Evolutionary conservation across 2,797 vertebrate species (phyloP), one percentile per base, ranked within the genome.

Genomic region (Distichodus sexfasciatus): DNA sequence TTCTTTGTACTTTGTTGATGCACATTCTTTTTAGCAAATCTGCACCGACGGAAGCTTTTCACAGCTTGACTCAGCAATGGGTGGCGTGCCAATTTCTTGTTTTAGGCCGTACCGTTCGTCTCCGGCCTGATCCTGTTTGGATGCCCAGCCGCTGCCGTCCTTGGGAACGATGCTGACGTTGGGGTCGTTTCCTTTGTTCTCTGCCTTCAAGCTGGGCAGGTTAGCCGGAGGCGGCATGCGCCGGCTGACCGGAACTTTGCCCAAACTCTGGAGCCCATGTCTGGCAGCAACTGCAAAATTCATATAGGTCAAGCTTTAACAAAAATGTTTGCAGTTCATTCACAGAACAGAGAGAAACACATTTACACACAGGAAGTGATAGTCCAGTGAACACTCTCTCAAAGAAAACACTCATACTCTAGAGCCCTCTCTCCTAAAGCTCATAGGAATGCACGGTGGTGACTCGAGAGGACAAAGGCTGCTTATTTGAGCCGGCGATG

Each of bases 181-280:
- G 71, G 97, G 97, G 85, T 99, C 97, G 76, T 99, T 98, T 89
- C 97, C 97, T 91, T 99, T 99, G 90, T 99, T 99, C 85, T 99
- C 97, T 51, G 97, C 97, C 87, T 99, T 99, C 75, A 99, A 84
- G 86, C 97, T 99, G 76, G 97, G 97, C 78, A 99, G 90, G 84
- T 95, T 99, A 72, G 97, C 97, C 57, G 97, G 97, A 69, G 97
- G 97, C 80, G 97, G 97, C 96, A 99, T 99, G 71, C 97, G 96
- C 80, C 97, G 91, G 36, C 96, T 98, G 84, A 83, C 89, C 61
- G 97, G 97, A 89, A 99, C 97, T 91, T 99, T 99, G 69, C 97
- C 97, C 92, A 99, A 91, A 92, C 97, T 99, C 83, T 99, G 97
- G 85, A 99, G 94, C 82, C 97, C 97, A 99, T 99, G 97, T 88